Conservation (phyloP, 2,113 vertebrate species). For the Athene noctua region DNA sequence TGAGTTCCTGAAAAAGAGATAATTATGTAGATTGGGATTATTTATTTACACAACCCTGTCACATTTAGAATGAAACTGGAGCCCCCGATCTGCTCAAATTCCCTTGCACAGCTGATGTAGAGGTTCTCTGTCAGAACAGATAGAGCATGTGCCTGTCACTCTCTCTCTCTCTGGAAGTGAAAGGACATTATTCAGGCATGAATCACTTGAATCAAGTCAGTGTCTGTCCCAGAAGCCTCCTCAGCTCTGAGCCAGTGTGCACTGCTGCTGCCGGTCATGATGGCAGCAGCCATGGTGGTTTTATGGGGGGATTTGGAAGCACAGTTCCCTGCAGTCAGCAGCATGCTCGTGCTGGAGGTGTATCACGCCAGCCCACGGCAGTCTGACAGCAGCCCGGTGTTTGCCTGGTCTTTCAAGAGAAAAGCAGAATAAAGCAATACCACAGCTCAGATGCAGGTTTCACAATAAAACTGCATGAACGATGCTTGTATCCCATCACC, state of each 20-base stretch:
- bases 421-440: neutral
- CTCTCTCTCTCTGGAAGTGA: conserved; percentile 25
- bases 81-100: neutral
- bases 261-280: neutral
- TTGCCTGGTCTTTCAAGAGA: neutral
- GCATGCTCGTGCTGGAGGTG: neutral
- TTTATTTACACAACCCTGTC: conserved; percentile 26
- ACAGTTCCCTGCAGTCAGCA: neutral
- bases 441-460: neutral
- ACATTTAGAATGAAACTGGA: neutral
- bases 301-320: neutral
- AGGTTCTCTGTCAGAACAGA: conserved; percentile 35
- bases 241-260: neutral
- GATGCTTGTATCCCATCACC: neutral
- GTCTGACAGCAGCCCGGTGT: neutral
- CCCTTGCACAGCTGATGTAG: neutral
- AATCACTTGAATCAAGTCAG: neutral
- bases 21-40: conserved; percentile 16
- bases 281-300: accelerated
- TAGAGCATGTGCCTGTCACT: neutral
- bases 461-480: neutral
- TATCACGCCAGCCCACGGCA: neutral
- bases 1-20: neutral
- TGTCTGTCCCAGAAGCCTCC: neutral
- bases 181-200: conserved; percentile 37